phyloP scores from a whole-genome alignment of 2,797 vertebrate genomes.

The Onychomys torridus region DNA sequence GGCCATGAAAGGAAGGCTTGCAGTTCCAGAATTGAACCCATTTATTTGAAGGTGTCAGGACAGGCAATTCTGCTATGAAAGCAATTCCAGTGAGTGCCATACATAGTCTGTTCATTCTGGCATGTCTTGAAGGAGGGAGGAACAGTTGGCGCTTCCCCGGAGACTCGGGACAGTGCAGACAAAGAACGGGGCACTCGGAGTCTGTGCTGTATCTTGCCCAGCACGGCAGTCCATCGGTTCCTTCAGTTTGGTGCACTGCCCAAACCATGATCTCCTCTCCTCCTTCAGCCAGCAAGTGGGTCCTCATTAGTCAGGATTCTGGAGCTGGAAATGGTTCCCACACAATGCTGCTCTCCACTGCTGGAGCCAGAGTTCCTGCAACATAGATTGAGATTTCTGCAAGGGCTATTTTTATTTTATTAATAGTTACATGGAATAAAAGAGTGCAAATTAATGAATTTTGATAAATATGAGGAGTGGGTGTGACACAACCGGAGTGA shows the following conservation, averaged over 20 bases:
- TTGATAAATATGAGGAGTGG: not conserved
- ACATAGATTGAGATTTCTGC: not conserved
- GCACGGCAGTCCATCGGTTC: not conserved
- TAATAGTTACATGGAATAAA: not conserved
- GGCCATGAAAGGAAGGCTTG: not conserved
- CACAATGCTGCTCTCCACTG: not conserved
- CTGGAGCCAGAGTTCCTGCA: not conserved
- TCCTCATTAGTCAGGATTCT: not conserved
- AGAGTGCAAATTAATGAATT: not conserved
- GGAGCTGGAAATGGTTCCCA: not conserved
- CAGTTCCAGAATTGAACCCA: not conserved
- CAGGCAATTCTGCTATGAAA: not conserved
- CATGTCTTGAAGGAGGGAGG: not conserved
- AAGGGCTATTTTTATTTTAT: not conserved
- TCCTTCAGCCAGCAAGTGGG: not conserved
- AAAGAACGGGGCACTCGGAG: not conserved
- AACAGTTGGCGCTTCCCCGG: not conserved
- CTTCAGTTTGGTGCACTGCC: not conserved
- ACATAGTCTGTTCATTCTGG: not conserved
- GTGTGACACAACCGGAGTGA: not conserved
- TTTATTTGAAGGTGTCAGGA: not conserved
- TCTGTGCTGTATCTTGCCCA: not conserved
- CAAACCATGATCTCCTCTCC: not conserved
- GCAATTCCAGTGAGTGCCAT: not conserved
- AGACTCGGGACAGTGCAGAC: not conserved